A percentile compares a stretch with the other conserved stretches of the same genome.
These are phyloP conservation scores for Drosophila repletoides DNA, from an alignment of 1,140 invertebrate genomes.

Conservation along the genomic window DNA sequence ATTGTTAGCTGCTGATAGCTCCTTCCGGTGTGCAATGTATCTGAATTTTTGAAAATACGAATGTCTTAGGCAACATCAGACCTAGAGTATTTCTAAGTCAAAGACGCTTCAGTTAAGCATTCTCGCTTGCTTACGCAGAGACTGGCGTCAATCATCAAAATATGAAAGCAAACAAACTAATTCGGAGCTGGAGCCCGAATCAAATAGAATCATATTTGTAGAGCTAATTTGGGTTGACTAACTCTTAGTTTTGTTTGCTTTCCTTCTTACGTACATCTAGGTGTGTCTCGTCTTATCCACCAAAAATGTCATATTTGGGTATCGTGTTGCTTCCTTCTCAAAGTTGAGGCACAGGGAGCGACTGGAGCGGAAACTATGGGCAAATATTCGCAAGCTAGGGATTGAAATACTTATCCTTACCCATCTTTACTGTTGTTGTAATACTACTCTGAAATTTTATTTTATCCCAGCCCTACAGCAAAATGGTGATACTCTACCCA, in stretches of 20 bases:
- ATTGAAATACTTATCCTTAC: slow-evolving; percentile 40
- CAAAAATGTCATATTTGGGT: background rate
- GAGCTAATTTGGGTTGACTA: slow-evolving; percentile 22
- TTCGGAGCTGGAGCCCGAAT: no score
- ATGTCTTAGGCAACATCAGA: no score
- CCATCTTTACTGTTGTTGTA: background rate
- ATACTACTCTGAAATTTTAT: background rate
- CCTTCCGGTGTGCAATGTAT: no score
- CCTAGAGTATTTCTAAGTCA: no score
- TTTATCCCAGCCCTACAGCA: no score
- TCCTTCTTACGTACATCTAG: slow-evolving; percentile 41
- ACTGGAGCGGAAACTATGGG: slow-evolving; percentile 1
- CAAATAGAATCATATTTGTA: slow-evolving; percentile 58
- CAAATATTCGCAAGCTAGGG: slow-evolving; percentile 43
- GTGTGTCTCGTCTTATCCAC: slow-evolving; percentile 35
- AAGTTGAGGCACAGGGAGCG: background rate
- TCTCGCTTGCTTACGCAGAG: no score
- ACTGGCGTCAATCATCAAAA: slow-evolving; percentile 50
- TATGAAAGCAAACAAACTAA: slow-evolving; percentile 59
- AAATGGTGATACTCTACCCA: no score
- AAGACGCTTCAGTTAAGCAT: no score
- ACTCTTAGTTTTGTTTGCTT: slow-evolving; percentile 46
- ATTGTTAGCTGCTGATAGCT: no score
- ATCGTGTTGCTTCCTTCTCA: background rate
- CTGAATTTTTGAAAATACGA: no score